Percentiles rank a stretch among this genome's conserved stretches.
These are phyloP conservation scores for Charaxes varanes DNA, from an alignment of 1,140 invertebrate species.

Conservation along the genomic window DNA sequence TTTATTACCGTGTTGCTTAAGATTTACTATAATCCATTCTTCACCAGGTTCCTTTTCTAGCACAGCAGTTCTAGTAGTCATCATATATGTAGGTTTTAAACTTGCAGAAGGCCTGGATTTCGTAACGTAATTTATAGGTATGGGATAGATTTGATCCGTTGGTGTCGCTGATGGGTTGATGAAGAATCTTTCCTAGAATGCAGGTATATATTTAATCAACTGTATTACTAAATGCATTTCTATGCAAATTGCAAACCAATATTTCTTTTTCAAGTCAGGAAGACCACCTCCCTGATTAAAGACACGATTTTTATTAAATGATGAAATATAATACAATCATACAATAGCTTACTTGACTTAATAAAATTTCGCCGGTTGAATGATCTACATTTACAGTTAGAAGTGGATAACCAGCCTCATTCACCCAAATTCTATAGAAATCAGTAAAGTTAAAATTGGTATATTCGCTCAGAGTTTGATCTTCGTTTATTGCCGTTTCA, in stretches of 20 bases:
- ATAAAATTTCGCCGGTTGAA: conserved; percentile 42
- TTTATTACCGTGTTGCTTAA: conserved; percentile 76
- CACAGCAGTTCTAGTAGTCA: conserved; percentile 46
- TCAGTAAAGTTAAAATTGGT: conserved; percentile 43
- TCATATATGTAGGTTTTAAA: conserved; percentile 63
- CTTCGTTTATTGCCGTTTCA: conserved; percentile 66
- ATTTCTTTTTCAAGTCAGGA: no score
- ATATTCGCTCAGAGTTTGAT: conserved; percentile 36
- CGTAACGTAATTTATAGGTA: conserved; percentile 77
- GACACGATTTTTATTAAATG: conserved; percentile 1
- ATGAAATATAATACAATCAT: conserved; percentile 2
- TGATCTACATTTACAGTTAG: conserved; percentile 74
- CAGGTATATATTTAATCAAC: no score
- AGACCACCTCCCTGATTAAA: no score
- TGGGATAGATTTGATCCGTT: conserved; percentile 68
- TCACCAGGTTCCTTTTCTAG: conserved; percentile 38
- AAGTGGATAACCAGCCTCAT: conserved; percentile 85
- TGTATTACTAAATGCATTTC: no score
- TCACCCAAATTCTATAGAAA: conserved; percentile 74
- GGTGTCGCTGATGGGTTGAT: conserved; percentile 27
- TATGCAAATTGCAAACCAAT: no score
- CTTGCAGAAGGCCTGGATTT: conserved; percentile 72
- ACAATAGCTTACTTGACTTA: conserved; percentile 66
- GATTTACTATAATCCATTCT: conserved; percentile 82
- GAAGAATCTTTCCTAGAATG: conserved; percentile 58